Evolutionary conservation across 2,888 invertebrate genomes (phyloP).

Genomic region (Pachliopta kotzebuea): DNA sequence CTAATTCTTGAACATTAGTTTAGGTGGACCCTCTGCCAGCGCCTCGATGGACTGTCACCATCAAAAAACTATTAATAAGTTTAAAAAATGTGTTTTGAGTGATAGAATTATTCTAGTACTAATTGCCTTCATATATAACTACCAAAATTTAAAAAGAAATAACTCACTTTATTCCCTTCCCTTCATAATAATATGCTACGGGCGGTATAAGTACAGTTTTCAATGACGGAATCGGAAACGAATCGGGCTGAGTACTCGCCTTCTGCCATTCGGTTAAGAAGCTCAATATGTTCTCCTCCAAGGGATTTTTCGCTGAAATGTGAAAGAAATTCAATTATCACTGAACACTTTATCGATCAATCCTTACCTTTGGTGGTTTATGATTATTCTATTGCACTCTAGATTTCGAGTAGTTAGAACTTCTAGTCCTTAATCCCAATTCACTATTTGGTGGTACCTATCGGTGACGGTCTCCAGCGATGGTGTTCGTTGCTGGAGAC

Average conservation of each 20-base stretch:
- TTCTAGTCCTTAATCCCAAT: too few relatives aligned
- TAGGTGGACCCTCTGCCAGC: too few relatives aligned
- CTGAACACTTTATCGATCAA: background rate
- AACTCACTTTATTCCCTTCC: slow-evolving; percentile 23
- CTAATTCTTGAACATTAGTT: too few relatives aligned
- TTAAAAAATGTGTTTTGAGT: too few relatives aligned
- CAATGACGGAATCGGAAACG: slow-evolving; percentile 20
- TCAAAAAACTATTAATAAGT: too few relatives aligned
- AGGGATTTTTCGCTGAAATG: slow-evolving; percentile 23
- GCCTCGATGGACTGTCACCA: too few relatives aligned
- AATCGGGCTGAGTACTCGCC: slow-evolving; percentile 4
- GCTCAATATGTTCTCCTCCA: slow-evolving; percentile 24
- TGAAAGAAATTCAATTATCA: background rate
- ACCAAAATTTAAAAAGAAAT: background rate
- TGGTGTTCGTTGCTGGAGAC: too few relatives aligned
- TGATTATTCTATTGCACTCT: background rate
- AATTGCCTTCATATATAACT: background rate
- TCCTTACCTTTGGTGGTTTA: background rate
- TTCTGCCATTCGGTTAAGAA: slow-evolving; percentile 21
- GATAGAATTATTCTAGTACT: too few relatives aligned
- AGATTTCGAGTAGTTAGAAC: background rate
- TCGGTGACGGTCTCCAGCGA: too few relatives aligned
- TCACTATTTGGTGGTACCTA: too few relatives aligned
- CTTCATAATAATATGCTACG: slow-evolving; percentile 25
- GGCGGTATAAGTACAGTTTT: slow-evolving; percentile 20